phyloP scores from a whole-genome alignment of 1,140 invertebrate genomes.

The Halictus rubicundus region DNA sequence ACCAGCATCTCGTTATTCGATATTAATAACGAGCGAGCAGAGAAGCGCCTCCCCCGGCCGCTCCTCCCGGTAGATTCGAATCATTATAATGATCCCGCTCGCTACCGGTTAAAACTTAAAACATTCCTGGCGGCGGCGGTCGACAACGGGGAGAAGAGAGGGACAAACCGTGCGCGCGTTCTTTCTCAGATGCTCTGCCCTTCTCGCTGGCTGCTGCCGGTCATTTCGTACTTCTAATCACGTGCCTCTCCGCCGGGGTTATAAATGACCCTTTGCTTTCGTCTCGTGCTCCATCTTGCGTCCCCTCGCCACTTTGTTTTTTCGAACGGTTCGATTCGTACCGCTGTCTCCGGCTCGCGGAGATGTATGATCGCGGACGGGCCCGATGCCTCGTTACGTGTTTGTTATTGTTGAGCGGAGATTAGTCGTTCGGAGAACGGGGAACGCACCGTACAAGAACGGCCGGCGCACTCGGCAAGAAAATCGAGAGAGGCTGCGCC shows the following conservation, averaged over 20 bases:
- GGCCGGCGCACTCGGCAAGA: no score
- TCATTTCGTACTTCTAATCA: slow-evolving; percentile 71
- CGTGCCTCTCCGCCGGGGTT: slow-evolving; percentile 60
- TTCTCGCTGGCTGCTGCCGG: slow-evolving; percentile 28
- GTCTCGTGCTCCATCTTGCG: slow-evolving; percentile 59
- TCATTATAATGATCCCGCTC: slow-evolving; percentile 77
- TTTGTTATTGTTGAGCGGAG: no score
- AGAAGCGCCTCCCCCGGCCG: slow-evolving; percentile 23
- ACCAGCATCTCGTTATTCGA: slow-evolving; percentile 76
- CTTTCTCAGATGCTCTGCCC: slow-evolving; percentile 32
- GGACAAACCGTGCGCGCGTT: slow-evolving; percentile 12
- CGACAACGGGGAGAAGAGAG: slow-evolving; percentile 3
- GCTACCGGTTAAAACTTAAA: slow-evolving; percentile 74
- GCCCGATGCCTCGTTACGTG: background rate
- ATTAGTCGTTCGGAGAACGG: no score
- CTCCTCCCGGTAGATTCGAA: slow-evolving; percentile 68
- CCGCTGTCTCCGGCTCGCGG: slow-evolving; percentile 19
- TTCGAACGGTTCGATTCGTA: slow-evolving; percentile 48
- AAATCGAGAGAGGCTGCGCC: no score
- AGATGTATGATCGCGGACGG: slow-evolving; percentile 7
- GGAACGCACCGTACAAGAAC: no score
- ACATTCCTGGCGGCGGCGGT: slow-evolving; percentile 60
- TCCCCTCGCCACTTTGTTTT: slow-evolving; percentile 46
- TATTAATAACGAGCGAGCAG: slow-evolving; percentile 75
- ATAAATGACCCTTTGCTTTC: slow-evolving; percentile 69